These are phyloP conservation scores for Agrotis ipsilon DNA, from an alignment of 2,888 invertebrate genomes.

Conservation along the genomic window DNA sequence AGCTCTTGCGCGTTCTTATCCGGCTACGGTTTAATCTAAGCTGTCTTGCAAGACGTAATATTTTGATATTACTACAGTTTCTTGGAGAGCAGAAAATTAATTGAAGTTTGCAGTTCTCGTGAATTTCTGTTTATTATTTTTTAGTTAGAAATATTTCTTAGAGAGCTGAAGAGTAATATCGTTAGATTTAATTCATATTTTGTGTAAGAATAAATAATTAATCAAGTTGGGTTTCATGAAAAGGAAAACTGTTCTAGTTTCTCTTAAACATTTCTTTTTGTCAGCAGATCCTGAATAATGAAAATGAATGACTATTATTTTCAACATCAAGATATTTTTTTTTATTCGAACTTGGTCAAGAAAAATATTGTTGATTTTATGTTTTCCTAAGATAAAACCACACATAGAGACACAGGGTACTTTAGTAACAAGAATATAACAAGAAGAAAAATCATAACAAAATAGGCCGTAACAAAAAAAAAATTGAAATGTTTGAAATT, in stretches of 20 bases:
- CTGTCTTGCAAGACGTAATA: conserved; percentile 29
- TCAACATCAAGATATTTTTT: not conserved
- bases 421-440: no score
- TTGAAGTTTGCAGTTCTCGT: conserved; percentile 34
- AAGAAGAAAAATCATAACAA: no score
- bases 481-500: no score
- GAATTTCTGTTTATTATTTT: conserved; percentile 31
- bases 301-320: not conserved
- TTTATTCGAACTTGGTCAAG: no score
- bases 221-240: not conserved
- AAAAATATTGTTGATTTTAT: no score
- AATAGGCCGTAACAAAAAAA: no score
- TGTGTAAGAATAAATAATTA: not conserved
- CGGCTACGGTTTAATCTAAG: conserved; percentile 46
- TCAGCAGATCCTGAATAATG: no score
- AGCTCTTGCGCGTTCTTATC: conserved; percentile 27
- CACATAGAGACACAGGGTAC: no score
- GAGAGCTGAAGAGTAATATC: not conserved
- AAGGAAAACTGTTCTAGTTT: not conserved
- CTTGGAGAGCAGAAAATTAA: conserved; percentile 46
- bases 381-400: no score
- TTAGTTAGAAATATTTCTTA: conserved; percentile 10
- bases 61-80: conserved; percentile 40
- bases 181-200: not conserved
- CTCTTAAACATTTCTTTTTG: not conserved